Percentiles rank a stretch among this genome's conserved stretches.
Evolutionary conservation across 2,113 vertebrate genomes (phyloP).

Genomic region (Progne subis): DNA sequence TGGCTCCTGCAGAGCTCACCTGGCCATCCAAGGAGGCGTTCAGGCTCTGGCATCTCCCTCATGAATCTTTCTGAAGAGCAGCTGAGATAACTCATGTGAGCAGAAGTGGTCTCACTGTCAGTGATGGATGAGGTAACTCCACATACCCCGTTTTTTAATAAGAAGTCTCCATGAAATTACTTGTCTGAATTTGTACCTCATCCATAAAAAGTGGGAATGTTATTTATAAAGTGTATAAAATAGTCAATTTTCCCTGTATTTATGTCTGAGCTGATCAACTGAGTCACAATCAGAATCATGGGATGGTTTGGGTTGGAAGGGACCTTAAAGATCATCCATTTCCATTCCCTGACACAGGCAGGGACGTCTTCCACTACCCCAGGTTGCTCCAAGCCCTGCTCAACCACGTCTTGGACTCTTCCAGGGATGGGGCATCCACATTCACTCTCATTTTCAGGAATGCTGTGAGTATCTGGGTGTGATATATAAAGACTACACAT

Average conservation of each 20-base stretch:
- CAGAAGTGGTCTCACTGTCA: neutral
- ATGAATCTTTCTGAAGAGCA: neutral
- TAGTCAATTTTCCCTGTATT: rapidly evolving
- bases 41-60: neutral
- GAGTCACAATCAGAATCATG: neutral
- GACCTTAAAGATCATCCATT: neutral
- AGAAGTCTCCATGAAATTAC: neutral
- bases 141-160: neutral
- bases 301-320: neutral
- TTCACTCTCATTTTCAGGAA: neutral
- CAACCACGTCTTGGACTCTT: neutral
- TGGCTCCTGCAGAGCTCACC: neutral
- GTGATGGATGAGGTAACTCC: neutral
- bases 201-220: neutral
- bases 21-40: neutral
- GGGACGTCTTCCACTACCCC: neutral
- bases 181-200: neutral
- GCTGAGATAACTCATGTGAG: neutral
- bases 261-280: neutral
- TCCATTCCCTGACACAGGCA: neutral
- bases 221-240: neutral
- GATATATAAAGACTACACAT: neutral
- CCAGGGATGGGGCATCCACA: neutral
- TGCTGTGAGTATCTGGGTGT: neutral
- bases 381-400: neutral